Evolutionary conservation across 2,888 invertebrate genomes (phyloP).

Genomic region (Euproctis similis): DNA sequence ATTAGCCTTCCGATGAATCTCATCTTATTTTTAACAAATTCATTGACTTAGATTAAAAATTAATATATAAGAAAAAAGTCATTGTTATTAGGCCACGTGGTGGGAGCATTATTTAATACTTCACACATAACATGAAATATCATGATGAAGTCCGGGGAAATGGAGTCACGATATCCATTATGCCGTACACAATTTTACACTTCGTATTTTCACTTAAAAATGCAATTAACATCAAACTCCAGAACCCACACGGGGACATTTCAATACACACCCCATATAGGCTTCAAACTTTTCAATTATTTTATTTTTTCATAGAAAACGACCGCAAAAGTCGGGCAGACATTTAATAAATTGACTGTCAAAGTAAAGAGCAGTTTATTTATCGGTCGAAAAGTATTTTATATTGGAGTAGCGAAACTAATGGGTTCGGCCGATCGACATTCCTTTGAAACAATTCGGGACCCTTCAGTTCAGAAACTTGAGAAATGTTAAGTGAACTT

Average conservation of each 20-base stretch:
- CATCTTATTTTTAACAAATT: no score
- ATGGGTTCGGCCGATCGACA: slow-evolving; percentile 30
- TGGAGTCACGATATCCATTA: no score
- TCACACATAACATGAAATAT: no score
- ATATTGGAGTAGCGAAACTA: slow-evolving; percentile 26
- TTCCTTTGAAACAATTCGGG: slow-evolving; percentile 33
- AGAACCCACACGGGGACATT: neutral
- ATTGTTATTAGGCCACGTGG: no score
- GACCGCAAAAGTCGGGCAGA: slow-evolving; percentile 14
- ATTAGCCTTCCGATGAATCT: no score
- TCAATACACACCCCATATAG: slow-evolving; percentile 1
- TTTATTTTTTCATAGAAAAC: slow-evolving; percentile 4
- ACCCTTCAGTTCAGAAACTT: slow-evolving; percentile 17
- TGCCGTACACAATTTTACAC: no score
- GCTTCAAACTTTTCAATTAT: slow-evolving; percentile 5
- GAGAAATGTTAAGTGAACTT: slow-evolving; percentile 18
- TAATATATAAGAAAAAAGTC: no score
- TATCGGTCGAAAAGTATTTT: slow-evolving; percentile 22
- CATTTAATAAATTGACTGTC: slow-evolving; percentile 29
- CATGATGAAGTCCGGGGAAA: no score
- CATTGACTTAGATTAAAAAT: no score
- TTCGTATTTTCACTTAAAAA: neutral
- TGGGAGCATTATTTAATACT: no score
- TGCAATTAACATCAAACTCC: neutral
- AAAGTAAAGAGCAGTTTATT: slow-evolving; percentile 27